A percentile compares a stretch with the other conserved stretches of the same genome.
phyloP scores from a whole-genome alignment of 2,888 invertebrate species.

The Pollenia amentaria region DNA sequence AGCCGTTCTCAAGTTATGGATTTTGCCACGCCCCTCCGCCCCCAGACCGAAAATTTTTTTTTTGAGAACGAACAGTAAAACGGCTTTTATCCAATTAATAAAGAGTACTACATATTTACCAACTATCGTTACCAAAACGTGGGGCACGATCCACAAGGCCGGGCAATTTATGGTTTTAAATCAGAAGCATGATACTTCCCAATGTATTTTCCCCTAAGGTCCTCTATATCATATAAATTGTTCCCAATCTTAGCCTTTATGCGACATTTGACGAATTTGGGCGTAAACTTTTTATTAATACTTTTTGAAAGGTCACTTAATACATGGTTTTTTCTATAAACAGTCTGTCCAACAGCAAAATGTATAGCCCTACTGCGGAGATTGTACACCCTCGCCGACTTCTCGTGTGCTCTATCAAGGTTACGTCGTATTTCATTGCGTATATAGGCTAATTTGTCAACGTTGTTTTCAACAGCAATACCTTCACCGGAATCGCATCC shows the following conservation, averaged over 20 bases:
- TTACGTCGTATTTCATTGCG: background rate
- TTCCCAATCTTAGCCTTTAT: background rate
- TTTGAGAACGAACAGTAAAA: no score
- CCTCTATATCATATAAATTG: background rate
- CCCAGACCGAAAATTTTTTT: no score
- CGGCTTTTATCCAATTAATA: no score
- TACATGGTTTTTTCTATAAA: background rate
- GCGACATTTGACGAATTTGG: background rate
- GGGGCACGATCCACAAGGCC: no score
- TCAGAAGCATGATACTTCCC: background rate
- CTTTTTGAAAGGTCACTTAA: background rate
- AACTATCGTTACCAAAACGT: no score
- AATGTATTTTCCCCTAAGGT: background rate
- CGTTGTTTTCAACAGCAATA: background rate
- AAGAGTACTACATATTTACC: no score
- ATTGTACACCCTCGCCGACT: background rate
- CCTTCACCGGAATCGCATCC: background rate
- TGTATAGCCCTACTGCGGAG: no score
- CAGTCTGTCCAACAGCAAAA: background rate
- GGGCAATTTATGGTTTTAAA: no score
- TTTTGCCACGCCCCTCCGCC: no score
- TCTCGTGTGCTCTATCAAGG: background rate
- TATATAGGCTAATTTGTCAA: background rate
- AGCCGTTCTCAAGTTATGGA: no score
- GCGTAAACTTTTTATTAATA: background rate